Base-by-base conservation (phyloP, 1,140 invertebrate species). In the Vanessa atalanta region DNA sequence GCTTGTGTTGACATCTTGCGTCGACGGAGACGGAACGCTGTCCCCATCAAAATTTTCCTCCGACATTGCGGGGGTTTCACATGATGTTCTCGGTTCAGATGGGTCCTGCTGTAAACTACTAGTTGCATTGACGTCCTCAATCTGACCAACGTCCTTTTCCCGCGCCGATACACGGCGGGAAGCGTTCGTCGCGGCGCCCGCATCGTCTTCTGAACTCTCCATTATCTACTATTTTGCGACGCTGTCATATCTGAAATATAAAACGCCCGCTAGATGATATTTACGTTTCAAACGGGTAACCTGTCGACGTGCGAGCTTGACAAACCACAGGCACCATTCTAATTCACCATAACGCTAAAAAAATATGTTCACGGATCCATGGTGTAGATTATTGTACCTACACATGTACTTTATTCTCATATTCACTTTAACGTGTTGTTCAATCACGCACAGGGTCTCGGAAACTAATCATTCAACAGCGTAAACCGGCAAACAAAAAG, bases 401-500 rank as follows among this genome's bases (percentile, higher is more conserved):
- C 92, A 93, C 88, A 92, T 92, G 89, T 92, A 93, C 84, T 93
- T 90, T 86, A 93, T 88, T 93, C 85, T 93, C 92, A 93, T 93
- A 93, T 92, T 93, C 87, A 90, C 88, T 88, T 90, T 88, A 88
- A 84, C 81, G 84, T 85, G 85, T 89, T 85, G 83, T 76, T 70
- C 68, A 80, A 89, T 80, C 79, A 88, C 83, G 75, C 89, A 84
- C 85, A 82, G 84, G 84, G 80, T 87, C 86, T 88, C 82, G 84
- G 83, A 88, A 92, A 89, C 82, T 85, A 80, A 87, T 90, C 87
- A 84, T 90, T 93, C 86, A 93, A 88, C 84, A 91, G 85, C 87
- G 87, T 93, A 93, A 91, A 93, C 92, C 91, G 92, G 92, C 91
- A 92, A 93, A 93, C 91, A 93, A 93, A 93, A 93, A 93, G 91